phyloP scores from a whole-genome alignment of 2,888 invertebrate genomes.

The Dysmachus trigonus region DNA sequence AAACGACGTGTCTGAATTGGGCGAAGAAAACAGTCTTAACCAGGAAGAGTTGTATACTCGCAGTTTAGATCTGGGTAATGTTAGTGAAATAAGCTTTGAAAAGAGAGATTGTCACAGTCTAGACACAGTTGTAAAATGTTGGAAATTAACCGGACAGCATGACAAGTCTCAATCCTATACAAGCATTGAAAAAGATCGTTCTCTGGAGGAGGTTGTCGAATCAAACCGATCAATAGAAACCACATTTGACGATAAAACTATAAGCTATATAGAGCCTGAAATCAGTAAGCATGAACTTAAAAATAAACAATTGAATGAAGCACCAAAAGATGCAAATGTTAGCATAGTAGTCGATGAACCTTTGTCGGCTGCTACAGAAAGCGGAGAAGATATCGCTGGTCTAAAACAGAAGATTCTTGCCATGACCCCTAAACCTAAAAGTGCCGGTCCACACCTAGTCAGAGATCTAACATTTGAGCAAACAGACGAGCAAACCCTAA shows the following conservation, averaged over 20 bases:
- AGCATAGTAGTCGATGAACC: slow-evolving; percentile 47
- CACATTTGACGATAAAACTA: slow-evolving; percentile 56
- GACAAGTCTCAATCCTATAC: background rate
- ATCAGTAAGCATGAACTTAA: slow-evolving; percentile 54
- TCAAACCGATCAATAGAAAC: slow-evolving; percentile 60
- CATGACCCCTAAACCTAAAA: slow-evolving; percentile 52
- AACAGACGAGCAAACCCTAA: slow-evolving; percentile 47
- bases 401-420: slow-evolving; percentile 60
- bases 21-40: slow-evolving; percentile 55
- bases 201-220: slow-evolving; percentile 60
- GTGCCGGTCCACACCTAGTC: slow-evolving; percentile 4
- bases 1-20: slow-evolving; percentile 62
- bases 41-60: slow-evolving; percentile 39
- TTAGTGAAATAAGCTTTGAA: slow-evolving; percentile 32
- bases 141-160: background rate
- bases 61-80: slow-evolving; percentile 47
- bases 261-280: slow-evolving; percentile 53
- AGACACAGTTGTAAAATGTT: slow-evolving; percentile 31
- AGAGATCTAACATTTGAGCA: slow-evolving; percentile 51
- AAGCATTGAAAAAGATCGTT: slow-evolving; percentile 55
- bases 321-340: background rate
- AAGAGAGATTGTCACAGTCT: slow-evolving; percentile 45
- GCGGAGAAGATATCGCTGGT: slow-evolving; percentile 58
- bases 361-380: slow-evolving; percentile 44
- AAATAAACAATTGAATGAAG: slow-evolving; percentile 51